Conservation (phyloP, 2,113 vertebrate species). For the Pollachius pollachius region DNA sequence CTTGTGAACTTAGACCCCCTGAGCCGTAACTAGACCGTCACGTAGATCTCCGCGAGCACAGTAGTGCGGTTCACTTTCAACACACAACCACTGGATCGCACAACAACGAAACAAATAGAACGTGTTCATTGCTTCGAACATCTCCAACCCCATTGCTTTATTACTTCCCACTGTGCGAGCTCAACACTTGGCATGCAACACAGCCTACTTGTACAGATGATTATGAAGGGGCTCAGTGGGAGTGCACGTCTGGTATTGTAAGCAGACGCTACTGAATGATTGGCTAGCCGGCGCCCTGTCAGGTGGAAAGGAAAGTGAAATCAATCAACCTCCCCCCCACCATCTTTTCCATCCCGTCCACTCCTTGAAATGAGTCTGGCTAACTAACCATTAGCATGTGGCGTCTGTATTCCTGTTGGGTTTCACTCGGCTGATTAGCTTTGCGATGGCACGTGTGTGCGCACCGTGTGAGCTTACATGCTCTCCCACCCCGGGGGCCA, state of each 20-base stretch:
- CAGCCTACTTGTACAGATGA: no score
- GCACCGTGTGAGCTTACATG: constrained; percentile 23
- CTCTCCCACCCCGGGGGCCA: constrained; percentile 3
- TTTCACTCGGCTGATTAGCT: constrained; percentile 19
- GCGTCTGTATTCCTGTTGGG: constrained; percentile 23
- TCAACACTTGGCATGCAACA: no score
- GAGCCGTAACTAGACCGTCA: no score
- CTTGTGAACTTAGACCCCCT: no score
- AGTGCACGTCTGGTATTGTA: constrained; percentile 20
- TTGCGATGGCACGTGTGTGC: constrained; percentile 31
- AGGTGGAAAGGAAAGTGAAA: constrained; percentile 59
- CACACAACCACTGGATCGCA: no score
- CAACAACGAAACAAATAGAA: no score
- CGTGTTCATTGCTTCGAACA: no score
- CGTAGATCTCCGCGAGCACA: no score
- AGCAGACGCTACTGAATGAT: constrained; percentile 37
- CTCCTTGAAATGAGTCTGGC: constrained; percentile 57
- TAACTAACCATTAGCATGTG: constrained; percentile 56
- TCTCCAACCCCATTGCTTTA: no score
- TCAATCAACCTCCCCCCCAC: constrained; percentile 48
- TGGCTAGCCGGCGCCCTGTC: constrained; percentile 40
- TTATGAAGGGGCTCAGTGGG: not conserved
- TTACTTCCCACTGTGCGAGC: no score
- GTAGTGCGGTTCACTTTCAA: no score
- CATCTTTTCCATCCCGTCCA: not conserved